Percentiles rank a stretch among this genome's conserved stretches.
These are phyloP conservation scores for Cyclargus thomasi DNA, from an alignment of 1,140 invertebrate genomes.

Conservation along the genomic window DNA sequence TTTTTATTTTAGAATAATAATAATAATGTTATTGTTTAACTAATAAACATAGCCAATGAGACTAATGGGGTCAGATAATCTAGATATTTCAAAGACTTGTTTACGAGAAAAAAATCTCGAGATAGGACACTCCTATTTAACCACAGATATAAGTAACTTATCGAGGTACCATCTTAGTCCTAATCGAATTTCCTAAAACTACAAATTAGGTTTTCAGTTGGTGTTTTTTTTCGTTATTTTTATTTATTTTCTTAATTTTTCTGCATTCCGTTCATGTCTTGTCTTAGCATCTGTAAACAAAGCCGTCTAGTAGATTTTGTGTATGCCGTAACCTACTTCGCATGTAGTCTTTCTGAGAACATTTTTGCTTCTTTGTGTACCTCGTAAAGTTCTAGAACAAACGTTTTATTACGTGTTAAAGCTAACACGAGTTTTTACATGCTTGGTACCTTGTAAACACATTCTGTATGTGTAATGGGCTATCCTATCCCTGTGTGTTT, in stretches of 20 bases:
- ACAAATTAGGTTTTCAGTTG: no score
- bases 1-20: no score
- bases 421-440: neutral
- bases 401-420: constrained; percentile 1
- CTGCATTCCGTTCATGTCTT: neutral
- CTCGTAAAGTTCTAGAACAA: constrained; percentile 5
- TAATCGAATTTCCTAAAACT: no score
- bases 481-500: neutral
- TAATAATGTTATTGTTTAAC: no score
- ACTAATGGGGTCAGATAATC: no score
- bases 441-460: neutral
- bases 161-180: neutral
- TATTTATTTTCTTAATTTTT: no score
- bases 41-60: no score
- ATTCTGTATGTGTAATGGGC: neutral
- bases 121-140: neutral
- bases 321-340: neutral
- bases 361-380: neutral
- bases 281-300: neutral
- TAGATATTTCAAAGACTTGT: neutral
- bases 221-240: no score
- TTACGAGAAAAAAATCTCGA: neutral
- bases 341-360: neutral
- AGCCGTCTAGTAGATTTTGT: neutral
- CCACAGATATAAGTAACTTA: neutral